Percentiles rank a stretch among this genome's conserved stretches.
These are phyloP conservation scores for Latrodectus geometricus DNA, from an alignment of 1,140 invertebrate species.

Conservation along the genomic window DNA sequence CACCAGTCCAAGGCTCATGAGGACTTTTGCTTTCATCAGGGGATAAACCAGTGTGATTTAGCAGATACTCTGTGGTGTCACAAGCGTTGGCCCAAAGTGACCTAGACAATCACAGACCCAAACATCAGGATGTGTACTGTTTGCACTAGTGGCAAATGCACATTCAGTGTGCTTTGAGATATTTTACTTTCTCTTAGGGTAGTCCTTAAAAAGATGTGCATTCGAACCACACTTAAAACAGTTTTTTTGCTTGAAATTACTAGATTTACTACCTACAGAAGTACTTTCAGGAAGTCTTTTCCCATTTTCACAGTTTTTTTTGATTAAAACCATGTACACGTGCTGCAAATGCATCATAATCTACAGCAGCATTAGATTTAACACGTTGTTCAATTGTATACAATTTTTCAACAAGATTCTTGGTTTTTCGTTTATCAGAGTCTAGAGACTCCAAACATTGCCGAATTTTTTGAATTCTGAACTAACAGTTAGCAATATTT, in stretches of 20 bases:
- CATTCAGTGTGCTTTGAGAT: no score
- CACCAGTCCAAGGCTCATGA: not conserved
- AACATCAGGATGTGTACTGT: no score
- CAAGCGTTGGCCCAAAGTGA: slow-evolving; percentile 1
- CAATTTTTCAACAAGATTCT: not conserved
- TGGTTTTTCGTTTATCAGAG: not conserved
- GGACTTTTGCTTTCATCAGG: slow-evolving; percentile 5
- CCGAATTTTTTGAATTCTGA: no score
- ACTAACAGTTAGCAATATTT: no score
- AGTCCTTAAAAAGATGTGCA: slow-evolving; percentile 1
- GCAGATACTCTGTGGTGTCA: not conserved
- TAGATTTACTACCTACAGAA: not conserved
- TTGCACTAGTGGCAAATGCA: no score
- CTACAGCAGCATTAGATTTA: not conserved
- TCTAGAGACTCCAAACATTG: no score
- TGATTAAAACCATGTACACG: not conserved
- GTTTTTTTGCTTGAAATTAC: not conserved
- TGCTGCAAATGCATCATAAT: slow-evolving; percentile 12
- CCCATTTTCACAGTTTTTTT: slow-evolving; percentile 18
- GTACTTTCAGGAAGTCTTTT: not conserved
- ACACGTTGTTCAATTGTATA: not conserved
- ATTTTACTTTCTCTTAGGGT: not conserved
- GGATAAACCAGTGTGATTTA: not conserved
- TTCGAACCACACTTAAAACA: not conserved
- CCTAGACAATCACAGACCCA: no score